Evolutionary conservation across 2,797 vertebrate genomes (phyloP).

Genomic region (Sebastes vulpes): DNA sequence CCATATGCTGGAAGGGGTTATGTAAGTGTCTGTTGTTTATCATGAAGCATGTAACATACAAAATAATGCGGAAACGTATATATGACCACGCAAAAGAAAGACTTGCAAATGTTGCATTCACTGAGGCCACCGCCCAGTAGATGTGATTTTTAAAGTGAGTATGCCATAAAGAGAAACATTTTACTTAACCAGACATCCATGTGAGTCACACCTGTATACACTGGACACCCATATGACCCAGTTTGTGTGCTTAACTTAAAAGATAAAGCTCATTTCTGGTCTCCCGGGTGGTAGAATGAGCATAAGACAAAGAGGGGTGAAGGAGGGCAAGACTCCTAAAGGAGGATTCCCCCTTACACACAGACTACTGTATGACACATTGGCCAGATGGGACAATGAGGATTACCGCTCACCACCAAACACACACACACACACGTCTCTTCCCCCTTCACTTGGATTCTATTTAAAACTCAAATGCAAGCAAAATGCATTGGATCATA

Average conservation of each 20-base stretch:
- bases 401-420: conserved; percentile 47
- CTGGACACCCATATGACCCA: background rate
- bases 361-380: conserved; percentile 7
- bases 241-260: background rate
- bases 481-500: background rate
- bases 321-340: conserved; percentile 11
- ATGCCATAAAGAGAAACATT: background rate
- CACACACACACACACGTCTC: background rate
- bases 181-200: background rate
- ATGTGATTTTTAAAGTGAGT: background rate
- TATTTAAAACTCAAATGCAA: background rate
- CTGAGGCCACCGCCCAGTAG: background rate
- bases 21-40: conserved; percentile 50
- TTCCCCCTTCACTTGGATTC: background rate
- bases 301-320: background rate
- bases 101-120: background rate
- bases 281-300: background rate
- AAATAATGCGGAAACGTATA: background rate
- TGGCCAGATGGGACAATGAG: conserved; percentile 65
- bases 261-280: background rate
- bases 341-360: conserved; percentile 37
- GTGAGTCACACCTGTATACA: background rate
- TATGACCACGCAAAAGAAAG: background rate
- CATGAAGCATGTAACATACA: background rate
- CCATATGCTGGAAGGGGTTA: conserved; percentile 55